Conservation (phyloP, 2,797 vertebrate species). For the Gobionotothen gibberifrons region DNA sequence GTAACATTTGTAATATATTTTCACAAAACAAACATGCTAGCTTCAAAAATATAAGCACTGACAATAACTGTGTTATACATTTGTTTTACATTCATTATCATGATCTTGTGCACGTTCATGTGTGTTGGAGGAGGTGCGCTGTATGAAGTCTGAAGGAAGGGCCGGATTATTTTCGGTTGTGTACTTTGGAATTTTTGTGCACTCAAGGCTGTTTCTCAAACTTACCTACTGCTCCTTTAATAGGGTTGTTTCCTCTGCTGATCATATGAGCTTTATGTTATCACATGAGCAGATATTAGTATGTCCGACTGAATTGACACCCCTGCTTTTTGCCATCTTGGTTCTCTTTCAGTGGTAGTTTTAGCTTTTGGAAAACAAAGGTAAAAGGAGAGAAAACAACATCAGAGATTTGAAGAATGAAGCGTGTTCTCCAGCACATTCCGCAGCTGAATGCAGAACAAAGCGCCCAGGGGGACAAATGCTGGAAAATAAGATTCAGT, state of each 20-base stretch:
- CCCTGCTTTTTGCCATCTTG: conserved; percentile 39
- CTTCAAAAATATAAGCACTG: too few relatives aligned
- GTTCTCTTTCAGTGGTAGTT: conserved; percentile 21
- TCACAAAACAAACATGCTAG: too few relatives aligned
- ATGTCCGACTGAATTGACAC: conserved; percentile 16
- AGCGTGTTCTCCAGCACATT: conserved; percentile 62
- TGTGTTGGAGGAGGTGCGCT: too few relatives aligned
- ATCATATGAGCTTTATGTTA: conserved; percentile 1
- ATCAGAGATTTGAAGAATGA: conserved; percentile 61
- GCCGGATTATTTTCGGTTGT: too few relatives aligned
- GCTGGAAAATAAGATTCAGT: conserved; percentile 81
- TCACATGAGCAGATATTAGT: background rate
- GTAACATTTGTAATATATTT: too few relatives aligned
- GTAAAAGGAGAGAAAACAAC: conserved; percentile 49
- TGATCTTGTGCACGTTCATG: too few relatives aligned
- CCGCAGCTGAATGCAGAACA: conserved; percentile 73
- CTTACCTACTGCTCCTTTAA: too few relatives aligned
- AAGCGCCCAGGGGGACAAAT: conserved; percentile 70
- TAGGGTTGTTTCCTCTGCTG: conserved; percentile 2
- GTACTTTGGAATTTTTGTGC: too few relatives aligned
- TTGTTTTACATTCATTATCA: too few relatives aligned
- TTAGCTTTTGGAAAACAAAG: conserved; percentile 12
- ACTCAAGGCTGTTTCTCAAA: too few relatives aligned
- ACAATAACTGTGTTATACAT: too few relatives aligned
- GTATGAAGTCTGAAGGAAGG: too few relatives aligned